Conservation (phyloP, 2,797 vertebrate species). For the Megaceryle alcyon region DNA sequence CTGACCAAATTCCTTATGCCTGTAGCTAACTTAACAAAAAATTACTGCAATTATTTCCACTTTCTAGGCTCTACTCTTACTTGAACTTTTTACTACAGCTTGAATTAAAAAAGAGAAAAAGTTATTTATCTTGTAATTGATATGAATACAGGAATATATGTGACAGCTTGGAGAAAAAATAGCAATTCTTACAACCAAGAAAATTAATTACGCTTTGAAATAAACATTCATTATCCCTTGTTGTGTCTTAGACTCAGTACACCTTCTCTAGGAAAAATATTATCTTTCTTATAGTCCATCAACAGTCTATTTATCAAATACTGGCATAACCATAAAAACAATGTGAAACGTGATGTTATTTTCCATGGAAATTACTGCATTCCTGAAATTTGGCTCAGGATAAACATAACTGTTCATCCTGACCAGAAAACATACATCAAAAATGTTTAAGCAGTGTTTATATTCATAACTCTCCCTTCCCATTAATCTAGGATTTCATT, state of each 20-base stretch:
- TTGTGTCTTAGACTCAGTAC: not conserved
- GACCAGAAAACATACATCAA: not conserved
- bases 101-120: not conserved
- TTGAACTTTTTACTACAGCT: not conserved
- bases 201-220: not conserved
- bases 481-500: not conserved
- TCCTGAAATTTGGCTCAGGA: not conserved
- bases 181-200: not conserved
- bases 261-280: not conserved
- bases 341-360: not conserved
- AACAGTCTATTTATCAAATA: not conserved
- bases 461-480: not conserved
- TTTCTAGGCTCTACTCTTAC: not conserved
- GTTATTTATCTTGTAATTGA: not conserved
- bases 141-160: not conserved
- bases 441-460: not conserved
- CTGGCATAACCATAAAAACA: not conserved
- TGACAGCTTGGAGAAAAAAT: not conserved
- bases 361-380: not conserved
- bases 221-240: not conserved
- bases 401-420: not conserved
- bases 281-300: not conserved
- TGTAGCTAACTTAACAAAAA: not conserved
- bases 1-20: slow-evolving; percentile 35
- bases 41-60: not conserved